phyloP scores from a whole-genome alignment of 1,140 invertebrate genomes.

The Tribolium madens region DNA sequence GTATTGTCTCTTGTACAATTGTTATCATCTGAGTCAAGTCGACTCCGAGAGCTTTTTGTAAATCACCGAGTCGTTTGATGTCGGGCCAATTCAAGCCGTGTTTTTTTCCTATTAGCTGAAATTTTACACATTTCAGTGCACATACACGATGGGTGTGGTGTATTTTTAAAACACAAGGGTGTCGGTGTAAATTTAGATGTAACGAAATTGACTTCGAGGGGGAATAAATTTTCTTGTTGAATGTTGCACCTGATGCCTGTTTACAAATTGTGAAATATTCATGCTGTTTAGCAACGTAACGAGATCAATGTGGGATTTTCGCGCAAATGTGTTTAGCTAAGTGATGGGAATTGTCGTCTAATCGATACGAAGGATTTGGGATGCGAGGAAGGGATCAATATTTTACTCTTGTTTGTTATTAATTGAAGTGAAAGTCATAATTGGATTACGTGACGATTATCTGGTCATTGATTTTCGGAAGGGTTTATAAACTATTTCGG shows the following conservation, averaged over 20 bases:
- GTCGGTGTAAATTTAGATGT: neutral
- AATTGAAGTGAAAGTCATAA: neutral
- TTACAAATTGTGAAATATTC: neutral
- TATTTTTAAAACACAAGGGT: conserved; percentile 15
- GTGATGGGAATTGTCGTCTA: neutral
- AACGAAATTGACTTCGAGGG: neutral
- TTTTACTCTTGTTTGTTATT: neutral
- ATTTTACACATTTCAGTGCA: conserved; percentile 10
- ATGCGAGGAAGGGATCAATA: no score
- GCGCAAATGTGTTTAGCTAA: neutral
- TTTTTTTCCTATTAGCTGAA: conserved; percentile 78
- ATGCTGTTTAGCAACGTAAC: no score
- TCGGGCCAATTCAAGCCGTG: conserved; percentile 74
- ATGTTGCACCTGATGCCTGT: neutral
- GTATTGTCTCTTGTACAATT: conserved; percentile 75
- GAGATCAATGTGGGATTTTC: neutral
- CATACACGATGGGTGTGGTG: neutral
- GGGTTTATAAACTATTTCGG: conserved; percentile 23
- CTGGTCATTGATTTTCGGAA: conserved; percentile 1
- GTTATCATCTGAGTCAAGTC: conserved; percentile 77
- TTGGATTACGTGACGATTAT: neutral
- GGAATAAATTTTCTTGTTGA: neutral
- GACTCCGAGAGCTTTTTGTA: conserved; percentile 75
- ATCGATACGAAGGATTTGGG: no score
- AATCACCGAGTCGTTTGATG: conserved; percentile 74